Evolutionary conservation across 2,113 vertebrate species (phyloP), one percentile per base, ranked within the genome.

Genomic region (Leptocoma aspasia): DNA sequence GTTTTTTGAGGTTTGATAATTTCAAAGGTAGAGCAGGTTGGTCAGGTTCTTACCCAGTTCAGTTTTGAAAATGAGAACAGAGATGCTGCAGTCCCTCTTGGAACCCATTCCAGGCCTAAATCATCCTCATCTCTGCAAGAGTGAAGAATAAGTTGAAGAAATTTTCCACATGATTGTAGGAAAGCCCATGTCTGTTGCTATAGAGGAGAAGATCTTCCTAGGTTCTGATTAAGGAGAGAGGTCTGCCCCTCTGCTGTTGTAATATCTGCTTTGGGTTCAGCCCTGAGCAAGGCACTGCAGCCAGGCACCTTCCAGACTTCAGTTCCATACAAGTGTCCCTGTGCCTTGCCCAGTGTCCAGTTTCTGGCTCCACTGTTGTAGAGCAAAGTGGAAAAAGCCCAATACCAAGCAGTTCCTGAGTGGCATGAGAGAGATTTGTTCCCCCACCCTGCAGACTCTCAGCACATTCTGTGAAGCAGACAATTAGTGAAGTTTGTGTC

Each of bases 241-340:
- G 6, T 70, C 23, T 92, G 8, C 33, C 42, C 42, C 13, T 89
- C 52, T 10, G 0, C 69, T 81, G 27, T 44, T 64, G 15, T 76
- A 2, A 45, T 1, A 1, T 13, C 33, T 65, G 50, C 22, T 21
- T 7, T 1, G 22, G 23, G 33, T 47, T 84, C 54, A 81, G 1
- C 41, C 64, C 16, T 13, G 31, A 60, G 23, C 77, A 42, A 47
- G 68, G 17, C 56, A 33, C 31, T 0, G 0, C 69, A 78, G 7
- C 47, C 61, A 54, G 53, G 19, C 39, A 42, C 18, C 16, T 64
- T 50, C 44, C 37, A 72, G 54, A 11, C 33, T 49, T 44, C 9
- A 24, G 0, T 69, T 82, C 64, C 70, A 10, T 26, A 1, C 0
- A 0, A 5, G 31, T 70, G 16, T 47, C 49, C 3, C 1, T 30